Evolutionary conservation across 2,888 invertebrate genomes (phyloP).

Genomic region (Trypoxylon attenuatum): DNA sequence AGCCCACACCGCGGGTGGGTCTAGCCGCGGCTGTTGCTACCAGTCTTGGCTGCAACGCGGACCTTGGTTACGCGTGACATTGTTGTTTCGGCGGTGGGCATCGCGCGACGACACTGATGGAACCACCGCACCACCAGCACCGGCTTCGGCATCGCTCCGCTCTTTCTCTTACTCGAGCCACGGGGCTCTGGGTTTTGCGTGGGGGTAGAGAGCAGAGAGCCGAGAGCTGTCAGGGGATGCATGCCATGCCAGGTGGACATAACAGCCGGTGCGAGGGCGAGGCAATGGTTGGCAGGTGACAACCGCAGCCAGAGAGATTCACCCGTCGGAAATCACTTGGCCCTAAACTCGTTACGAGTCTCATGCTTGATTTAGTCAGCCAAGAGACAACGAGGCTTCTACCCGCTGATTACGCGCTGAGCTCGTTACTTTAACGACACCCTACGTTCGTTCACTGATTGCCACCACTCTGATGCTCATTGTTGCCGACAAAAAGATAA

Average conservation of each 20-base stretch:
- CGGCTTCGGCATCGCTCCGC: neutral
- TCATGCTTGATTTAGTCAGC: constrained; percentile 26
- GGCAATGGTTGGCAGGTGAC: constrained; percentile 6
- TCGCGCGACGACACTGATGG: neutral
- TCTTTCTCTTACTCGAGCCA: neutral
- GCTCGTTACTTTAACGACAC: neutral
- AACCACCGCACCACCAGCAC: neutral
- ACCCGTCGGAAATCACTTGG: constrained; percentile 32
- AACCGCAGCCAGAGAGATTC: constrained; percentile 9
- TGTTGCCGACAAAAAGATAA: too few species aligned
- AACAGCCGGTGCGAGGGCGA: too few species aligned
- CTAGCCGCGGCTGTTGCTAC: constrained; percentile 29
- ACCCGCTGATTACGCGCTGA: neutral
- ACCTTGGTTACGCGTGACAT: constrained; percentile 2
- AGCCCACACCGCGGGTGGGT: constrained; percentile 36
- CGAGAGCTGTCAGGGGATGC: constrained; percentile 32
- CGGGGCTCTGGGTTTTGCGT: neutral
- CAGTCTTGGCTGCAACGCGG: constrained; percentile 22
- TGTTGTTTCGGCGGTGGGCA: constrained; percentile 15
- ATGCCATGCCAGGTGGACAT: constrained; percentile 56
- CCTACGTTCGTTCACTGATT: neutral
- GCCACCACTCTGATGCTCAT: neutral
- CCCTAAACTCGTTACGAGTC: constrained; percentile 28
- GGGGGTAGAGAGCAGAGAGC: neutral
- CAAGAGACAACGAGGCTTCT: constrained; percentile 17